A percentile compares a stretch with the other conserved stretches of the same genome.
These are phyloP conservation scores for Dasyprocta punctata DNA, from an alignment of 2,113 vertebrate genomes.

Conservation along the genomic window DNA sequence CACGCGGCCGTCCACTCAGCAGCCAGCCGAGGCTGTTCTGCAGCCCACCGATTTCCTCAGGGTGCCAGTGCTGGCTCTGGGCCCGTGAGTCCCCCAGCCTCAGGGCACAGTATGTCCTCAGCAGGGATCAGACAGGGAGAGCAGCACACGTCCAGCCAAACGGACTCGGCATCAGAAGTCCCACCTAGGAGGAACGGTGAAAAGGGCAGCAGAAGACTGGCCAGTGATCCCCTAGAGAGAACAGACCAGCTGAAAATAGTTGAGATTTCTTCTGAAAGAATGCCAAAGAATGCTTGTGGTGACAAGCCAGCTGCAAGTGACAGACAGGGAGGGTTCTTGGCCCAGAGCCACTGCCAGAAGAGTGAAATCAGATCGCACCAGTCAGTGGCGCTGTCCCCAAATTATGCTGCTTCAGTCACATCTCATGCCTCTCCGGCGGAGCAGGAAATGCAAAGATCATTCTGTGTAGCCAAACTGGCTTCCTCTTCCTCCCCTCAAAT, in stretches of 20 bases:
- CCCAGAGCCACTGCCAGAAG: slow-evolving; percentile 63
- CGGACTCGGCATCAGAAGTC: not conserved
- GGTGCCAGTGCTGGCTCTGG: slow-evolving; percentile 26
- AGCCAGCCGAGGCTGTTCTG: slow-evolving; percentile 65
- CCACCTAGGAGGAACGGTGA: not conserved
- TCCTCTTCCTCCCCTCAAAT: slow-evolving; percentile 79
- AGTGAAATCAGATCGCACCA: slow-evolving; percentile 63
- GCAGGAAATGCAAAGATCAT: slow-evolving; percentile 86
- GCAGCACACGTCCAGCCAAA: not conserved
- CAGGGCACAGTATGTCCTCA: not conserved
- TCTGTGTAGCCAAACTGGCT: slow-evolving; percentile 89
- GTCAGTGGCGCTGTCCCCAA: not conserved
- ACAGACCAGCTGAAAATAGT: slow-evolving; percentile 66
- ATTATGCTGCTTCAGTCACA: accelerated
- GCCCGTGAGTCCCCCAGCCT: not conserved
- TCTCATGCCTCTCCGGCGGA: slow-evolving; percentile 65
- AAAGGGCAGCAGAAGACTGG: not conserved
- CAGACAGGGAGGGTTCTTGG: not conserved
- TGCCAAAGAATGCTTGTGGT: slow-evolving; percentile 8
- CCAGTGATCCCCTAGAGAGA: slow-evolving; percentile 25
- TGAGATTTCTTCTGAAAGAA: slow-evolving; percentile 65
- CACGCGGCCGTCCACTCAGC: slow-evolving; percentile 80
- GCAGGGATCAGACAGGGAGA: not conserved
- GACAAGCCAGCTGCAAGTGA: slow-evolving; percentile 57
- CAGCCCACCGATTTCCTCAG: slow-evolving; percentile 43